Evolutionary conservation across 2,797 vertebrate species (phyloP).

Genomic region (Urocyon cinereoargenteus): DNA sequence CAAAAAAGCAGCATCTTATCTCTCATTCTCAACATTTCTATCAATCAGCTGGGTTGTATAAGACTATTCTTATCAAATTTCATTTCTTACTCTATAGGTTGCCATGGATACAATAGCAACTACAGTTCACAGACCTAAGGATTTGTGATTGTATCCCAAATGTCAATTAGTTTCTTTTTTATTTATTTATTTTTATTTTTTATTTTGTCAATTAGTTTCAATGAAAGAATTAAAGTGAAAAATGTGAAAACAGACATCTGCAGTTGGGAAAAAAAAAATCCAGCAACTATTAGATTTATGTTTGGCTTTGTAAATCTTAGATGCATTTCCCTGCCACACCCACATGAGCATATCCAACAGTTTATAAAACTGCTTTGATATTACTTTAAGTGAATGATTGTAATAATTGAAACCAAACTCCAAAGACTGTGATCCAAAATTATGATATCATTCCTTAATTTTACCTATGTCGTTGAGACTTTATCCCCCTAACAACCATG

Average conservation of each 20-base stretch:
- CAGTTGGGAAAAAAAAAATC: slow-evolving; percentile 41
- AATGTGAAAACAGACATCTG: slow-evolving; percentile 70
- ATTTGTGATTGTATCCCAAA: slow-evolving; percentile 81
- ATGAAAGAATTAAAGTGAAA: slow-evolving; percentile 30
- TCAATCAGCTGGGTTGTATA: slow-evolving; percentile 62
- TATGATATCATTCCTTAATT: slow-evolving; percentile 42
- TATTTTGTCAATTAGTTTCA: slow-evolving; percentile 67
- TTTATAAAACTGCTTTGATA: slow-evolving; percentile 12
- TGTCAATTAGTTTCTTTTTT: slow-evolving; percentile 63
- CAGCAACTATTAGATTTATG: neutral
- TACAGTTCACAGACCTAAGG: slow-evolving; percentile 77
- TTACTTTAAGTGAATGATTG: slow-evolving; percentile 55
- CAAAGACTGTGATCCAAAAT: slow-evolving; percentile 35
- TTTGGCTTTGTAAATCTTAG: slow-evolving; percentile 5
- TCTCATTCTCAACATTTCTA: slow-evolving; percentile 54
- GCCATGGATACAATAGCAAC: slow-evolving; percentile 82
- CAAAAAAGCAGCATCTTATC: slow-evolving; percentile 71
- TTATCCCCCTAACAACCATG: neutral
- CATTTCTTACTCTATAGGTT: slow-evolving; percentile 82
- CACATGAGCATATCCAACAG: neutral
- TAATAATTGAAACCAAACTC: slow-evolving; percentile 55
- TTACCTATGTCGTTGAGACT: slow-evolving; percentile 6
- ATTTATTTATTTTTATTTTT: no score
- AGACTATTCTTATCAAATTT: slow-evolving; percentile 81
- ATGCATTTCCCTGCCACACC: neutral